Evolutionary conservation across 1,140 invertebrate genomes (phyloP), one percentile per base, ranked within the genome.

Genomic region (Nilaparvata lugens): DNA sequence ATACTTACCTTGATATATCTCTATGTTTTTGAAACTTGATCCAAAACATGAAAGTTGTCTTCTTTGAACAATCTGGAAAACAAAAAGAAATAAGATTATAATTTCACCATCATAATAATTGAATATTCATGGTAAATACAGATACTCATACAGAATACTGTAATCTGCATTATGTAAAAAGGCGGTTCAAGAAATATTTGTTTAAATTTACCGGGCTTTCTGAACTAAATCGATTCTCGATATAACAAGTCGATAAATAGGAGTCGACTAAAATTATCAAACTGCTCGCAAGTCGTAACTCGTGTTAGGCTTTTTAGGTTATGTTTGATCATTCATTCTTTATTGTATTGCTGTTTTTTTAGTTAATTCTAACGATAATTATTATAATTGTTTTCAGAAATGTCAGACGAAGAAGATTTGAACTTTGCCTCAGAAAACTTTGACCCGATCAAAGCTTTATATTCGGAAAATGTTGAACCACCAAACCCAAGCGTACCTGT

Each of bases 371-470:
- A 51, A 9, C 11, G 11, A 21, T 56, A 67, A 64, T 63, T 58
- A 19, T 31, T 66, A n/a, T n/a, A n/a, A n/a, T n/a, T n/a, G n/a
- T n/a, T n/a, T n/a, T n/a, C n/a, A n/a, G n/a, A 67, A 23, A 75
- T 75, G 73, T 67, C 70, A 23, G 72, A 66, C 13, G 61, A 60
- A 4, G 64, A 67, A 21, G 81, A 85, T n/a, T 69, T 85, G 25
- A 81, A 86, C 69, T 74, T 79, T 31, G 78, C 70, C 58, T 86
- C 83, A 69, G 78, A 80, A 4, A 75, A 75, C 48, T 89, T 87
- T 58, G 79, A 89, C 73, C 80, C 87, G 0, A 51, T 86, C 0
- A 81, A 81, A 68, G 85, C 81, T 2, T 69, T 90, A 13, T 82
- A 83, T 58, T 79, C 80, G 0, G 48, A 72, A 4, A 80, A 81